Base-by-base conservation (phyloP, 2,888 invertebrate species). In the Nasonia oneida region DNA sequence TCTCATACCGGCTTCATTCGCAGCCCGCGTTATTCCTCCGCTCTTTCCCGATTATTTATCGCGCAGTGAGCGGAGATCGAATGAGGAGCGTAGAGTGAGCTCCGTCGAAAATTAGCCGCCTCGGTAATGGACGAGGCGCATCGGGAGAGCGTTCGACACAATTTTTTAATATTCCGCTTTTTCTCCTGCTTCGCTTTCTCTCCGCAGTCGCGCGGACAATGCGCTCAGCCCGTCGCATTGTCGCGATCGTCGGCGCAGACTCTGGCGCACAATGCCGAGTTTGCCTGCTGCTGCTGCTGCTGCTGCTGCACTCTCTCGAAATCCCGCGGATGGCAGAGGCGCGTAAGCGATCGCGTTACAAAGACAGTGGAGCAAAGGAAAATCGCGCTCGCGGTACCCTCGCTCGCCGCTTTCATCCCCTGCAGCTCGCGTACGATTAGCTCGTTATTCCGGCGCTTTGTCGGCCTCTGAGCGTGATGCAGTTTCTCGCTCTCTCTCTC, bases 61-160 rank as follows among this genome's bases (percentile, higher is more conserved):
- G 23, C 23, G 23, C 23, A 23, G 23, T 23, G 23, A 0, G 1
- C 23, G 23, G 23, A 0, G 23, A 23, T 23, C 23, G 23, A 23
- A 23, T 23, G 23, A 23, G 23, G 23, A 23, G 23, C 23, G 23
- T 23, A 23, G 23, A 23, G 23, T 1, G 23, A 88, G 42, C 84
- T 86, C 81, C 81, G 90, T 90, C 89, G 88, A 86, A 90, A 90
- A 90, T 90, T 90, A 90, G 89, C 90, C 88, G 90, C 89, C 89
- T 89, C 88, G 89, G 89, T 90, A 90, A 91, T 90, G 90, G 90
- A 91, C 90, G 90, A 90, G 89, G 89, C 29, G 88, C 88, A 88
- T 87, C 87, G 86, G 84, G 87, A 86, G 64, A 29, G 73, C 82
- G 39, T 77, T 81, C 86, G 86, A 84, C 84, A 75, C 86, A 84